Base-by-base conservation (phyloP, 2,113 vertebrate genomes). In the Centropus unirufus region DNA sequence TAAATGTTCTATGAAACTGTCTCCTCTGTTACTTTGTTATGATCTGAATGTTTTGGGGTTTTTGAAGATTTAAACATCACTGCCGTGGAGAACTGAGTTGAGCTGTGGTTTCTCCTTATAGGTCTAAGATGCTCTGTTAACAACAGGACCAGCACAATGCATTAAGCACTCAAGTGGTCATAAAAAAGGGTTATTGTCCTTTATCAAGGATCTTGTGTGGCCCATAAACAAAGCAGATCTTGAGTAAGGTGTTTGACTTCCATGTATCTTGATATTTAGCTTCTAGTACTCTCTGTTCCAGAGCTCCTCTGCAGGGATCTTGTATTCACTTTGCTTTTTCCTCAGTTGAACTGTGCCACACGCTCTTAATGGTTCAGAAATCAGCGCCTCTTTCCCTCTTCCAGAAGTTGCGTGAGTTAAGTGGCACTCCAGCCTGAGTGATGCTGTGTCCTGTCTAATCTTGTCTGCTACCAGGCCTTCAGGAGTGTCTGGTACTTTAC, bases 391-490 rank as follows among this genome's bases (percentile, higher is more conserved):
- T 91, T 49, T 44, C 42, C n/a, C 9, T 74, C 8, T 89, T 67
- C 26, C 61, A 12, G 40, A 68, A 72, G 44, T 9, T 63, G 9
- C 30, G 9, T 79, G 3, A 14, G 20, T 58, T 42, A 30, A 70
- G 9, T 42, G 39, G 30, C 44, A 4, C 40, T 91, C 26, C 30
- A 40, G 10, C 62, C 36, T 58, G 36, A 83, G 27, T 72, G 54
- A 8, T 62, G 11, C 18, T 89, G 27, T 55, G 34, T 40, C 42
- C 72, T 75, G 42, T 49, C n/a, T 76, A 17, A 18, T 54, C 27
- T 51, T 0, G 0, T 42, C 27, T 5, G 2, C 19, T 69, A 1
- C 39, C 69, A 55, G 2, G 8, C 64, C 44, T 42, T 42, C 39
- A 69, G 66, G 23, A 13, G 74, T 62, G 12, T 36, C 29, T 86